These are phyloP conservation scores for Drosophila suzukii DNA, from an alignment of 1,140 invertebrate genomes.

Conservation along the genomic window DNA sequence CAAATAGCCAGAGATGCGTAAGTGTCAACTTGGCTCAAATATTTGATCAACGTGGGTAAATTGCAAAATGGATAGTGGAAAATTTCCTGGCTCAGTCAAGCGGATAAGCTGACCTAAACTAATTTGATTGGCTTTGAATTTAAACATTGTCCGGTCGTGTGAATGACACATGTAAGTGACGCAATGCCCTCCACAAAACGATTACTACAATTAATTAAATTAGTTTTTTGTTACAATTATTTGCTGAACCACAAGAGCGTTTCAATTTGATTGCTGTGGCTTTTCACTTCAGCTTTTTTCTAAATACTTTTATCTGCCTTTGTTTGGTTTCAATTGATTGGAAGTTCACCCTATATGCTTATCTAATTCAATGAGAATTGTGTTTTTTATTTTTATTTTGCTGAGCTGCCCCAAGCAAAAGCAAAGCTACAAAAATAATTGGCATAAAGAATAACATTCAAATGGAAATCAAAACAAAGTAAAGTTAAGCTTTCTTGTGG, in stretches of 20 bases:
- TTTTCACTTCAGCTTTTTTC: constrained; percentile 17
- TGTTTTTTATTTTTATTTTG: constrained; percentile 25
- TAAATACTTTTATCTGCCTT: constrained; percentile 36
- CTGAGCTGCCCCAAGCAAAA: constrained; percentile 43
- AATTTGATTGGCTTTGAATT: constrained; percentile 31
- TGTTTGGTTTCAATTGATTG: constrained; percentile 57
- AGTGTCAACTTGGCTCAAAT: constrained; percentile 55
- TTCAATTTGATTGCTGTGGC: constrained; percentile 24
- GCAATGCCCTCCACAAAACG: constrained; percentile 44
- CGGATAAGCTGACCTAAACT: constrained; percentile 31
- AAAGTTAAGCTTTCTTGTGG: neutral
- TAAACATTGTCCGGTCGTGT: constrained; percentile 29
- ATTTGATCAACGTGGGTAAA: constrained; percentile 32
- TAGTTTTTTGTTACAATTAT: constrained; percentile 40
- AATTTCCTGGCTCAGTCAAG: constrained; percentile 17
- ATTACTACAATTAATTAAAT: constrained; percentile 50
- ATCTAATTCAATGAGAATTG: constrained; percentile 52
- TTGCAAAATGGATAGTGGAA: constrained; percentile 24
- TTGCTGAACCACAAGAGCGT: constrained; percentile 50
- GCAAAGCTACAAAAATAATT: constrained; percentile 41
- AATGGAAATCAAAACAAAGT: constrained; percentile 54
- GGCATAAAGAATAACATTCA: constrained; percentile 47
- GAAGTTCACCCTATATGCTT: constrained; percentile 59
- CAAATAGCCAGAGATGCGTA: constrained; percentile 66
- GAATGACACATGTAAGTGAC: constrained; percentile 69